Base-by-base conservation (phyloP, 2,113 vertebrate species). In the Ranitomeya imitator region DNA sequence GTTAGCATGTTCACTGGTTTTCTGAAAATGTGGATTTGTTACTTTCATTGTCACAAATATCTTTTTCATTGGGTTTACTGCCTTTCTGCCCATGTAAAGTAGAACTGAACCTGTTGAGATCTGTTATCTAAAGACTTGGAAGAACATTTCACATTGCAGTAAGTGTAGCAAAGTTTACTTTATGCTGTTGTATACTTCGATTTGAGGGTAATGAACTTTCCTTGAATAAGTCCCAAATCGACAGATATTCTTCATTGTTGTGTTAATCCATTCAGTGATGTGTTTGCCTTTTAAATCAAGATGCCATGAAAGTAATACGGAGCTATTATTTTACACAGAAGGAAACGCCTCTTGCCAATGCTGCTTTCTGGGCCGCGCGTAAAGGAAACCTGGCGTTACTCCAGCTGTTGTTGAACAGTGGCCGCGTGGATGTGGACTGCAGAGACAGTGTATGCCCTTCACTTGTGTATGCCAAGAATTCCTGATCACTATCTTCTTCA, bases 341-440 rank as follows among this genome's bases (percentile, higher is more conserved):
- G 94, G 98, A 99, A 95, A 99, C 98, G 11, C 98, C 98, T 4
- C 96, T 99, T 26, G 96, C 98, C 93, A 99, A 99, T 52, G 98
- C 98, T 57, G 97, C 97, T 3, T 99, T 99, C 93, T 99, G 98
- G 98, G 98, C 98, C 90, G 97, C 97, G 0, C 95, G 96, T 86
- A 98, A 96, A 92, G 98, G 98, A 91, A 99, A 99, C 94, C 89
- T 98, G 95, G 95, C 97, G 14, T 95, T 99, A 12, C 96, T 99
- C 91, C 97, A 98, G 92, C 94, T 99, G 92, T 94, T 99, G 92
- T 92, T 99, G 90, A 98, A 98, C 95, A 99, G 98, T 1, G 98
- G 98, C 0, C 96, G 97, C 13, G 96, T 99, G 91, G 98, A 99
- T 51, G 96, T 97, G 85, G 98, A 99, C 96, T 99, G 98, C 96